These are phyloP conservation scores for Hyperoplus lanceolatus DNA, from an alignment of 2,797 vertebrate species.

Conservation along the genomic window DNA sequence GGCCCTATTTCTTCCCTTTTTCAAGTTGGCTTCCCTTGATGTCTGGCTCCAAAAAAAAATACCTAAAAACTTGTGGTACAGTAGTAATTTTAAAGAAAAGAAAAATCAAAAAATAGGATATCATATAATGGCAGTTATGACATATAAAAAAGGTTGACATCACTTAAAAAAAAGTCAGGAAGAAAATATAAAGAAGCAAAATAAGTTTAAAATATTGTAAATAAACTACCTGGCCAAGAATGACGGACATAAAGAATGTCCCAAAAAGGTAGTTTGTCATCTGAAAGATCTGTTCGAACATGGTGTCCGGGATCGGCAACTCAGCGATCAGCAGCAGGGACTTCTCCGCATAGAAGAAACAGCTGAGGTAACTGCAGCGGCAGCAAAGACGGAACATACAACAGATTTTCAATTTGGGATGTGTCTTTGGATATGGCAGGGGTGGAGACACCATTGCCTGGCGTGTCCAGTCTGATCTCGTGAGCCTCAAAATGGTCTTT, in stretches of 20 bases:
- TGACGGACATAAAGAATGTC: constrained; percentile 84
- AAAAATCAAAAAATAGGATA: no score
- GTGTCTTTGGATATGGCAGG: background rate
- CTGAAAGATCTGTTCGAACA: constrained; percentile 87
- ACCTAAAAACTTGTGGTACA: no score
- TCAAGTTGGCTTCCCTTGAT: constrained; percentile 25
- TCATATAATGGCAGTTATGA: background rate
- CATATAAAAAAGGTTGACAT: background rate
- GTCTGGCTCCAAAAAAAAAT: constrained; percentile 25
- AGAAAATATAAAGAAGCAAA: constrained; percentile 1
- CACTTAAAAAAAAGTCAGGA: background rate
- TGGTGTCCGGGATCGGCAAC: constrained; percentile 82
- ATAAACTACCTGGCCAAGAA: constrained; percentile 83
- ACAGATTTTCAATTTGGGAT: constrained; percentile 8
- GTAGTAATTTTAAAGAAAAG: no score
- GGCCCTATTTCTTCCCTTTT: background rate
- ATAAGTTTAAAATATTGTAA: constrained; percentile 1
- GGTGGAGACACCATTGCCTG: background rate
- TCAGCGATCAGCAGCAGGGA: constrained; percentile 87
- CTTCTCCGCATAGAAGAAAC: constrained; percentile 88
- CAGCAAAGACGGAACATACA: constrained; percentile 57
- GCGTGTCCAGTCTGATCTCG: no score
- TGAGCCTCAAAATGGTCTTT: no score
- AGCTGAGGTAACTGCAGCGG: constrained; percentile 85
- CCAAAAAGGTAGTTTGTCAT: constrained; percentile 88